Percentiles rank a stretch among this genome's conserved stretches.
Evolutionary conservation across 2,888 invertebrate genomes (phyloP).

Genomic region (Dorcus parallelipipedus): DNA sequence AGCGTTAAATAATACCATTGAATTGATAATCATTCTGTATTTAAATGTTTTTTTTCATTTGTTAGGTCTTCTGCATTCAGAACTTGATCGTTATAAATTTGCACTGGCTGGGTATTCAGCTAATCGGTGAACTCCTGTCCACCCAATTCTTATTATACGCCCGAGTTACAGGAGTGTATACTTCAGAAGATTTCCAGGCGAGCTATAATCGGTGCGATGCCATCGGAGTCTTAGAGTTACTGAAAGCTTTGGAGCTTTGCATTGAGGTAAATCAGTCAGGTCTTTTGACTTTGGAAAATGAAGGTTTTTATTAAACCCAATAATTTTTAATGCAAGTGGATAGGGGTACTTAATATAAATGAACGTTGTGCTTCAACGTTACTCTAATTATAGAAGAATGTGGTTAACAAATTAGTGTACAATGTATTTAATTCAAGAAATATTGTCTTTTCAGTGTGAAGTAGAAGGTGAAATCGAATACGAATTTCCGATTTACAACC

Average conservation of each 20-base stretch:
- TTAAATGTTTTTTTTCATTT: constrained; percentile 7
- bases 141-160: constrained; percentile 53
- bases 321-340: not conserved
- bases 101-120: constrained; percentile 64
- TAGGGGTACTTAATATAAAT: not conserved
- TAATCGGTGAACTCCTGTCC: constrained; percentile 64
- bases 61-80: constrained; percentile 44
- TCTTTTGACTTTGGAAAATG: not conserved
- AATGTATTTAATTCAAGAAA: too few species aligned
- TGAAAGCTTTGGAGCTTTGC: constrained; percentile 70
- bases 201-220: constrained; percentile 69
- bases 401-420: too few species aligned
- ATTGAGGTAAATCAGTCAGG: constrained; percentile 50
- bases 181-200: constrained; percentile 69
- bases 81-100: constrained; percentile 65
- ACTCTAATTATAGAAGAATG: too few species aligned
- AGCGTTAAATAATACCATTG: too few species aligned
- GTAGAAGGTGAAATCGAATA: constrained; percentile 69
- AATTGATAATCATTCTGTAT: not conserved
- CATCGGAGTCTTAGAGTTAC: constrained; percentile 61
- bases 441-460: constrained; percentile 54
- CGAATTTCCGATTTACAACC: constrained; percentile 71
- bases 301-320: not conserved
- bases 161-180: constrained; percentile 66
- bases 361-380: too few species aligned